Evolutionary conservation across 1,140 invertebrate genomes (phyloP), one percentile per base, ranked within the genome.

Genomic region (Andrena cerasifolii): DNA sequence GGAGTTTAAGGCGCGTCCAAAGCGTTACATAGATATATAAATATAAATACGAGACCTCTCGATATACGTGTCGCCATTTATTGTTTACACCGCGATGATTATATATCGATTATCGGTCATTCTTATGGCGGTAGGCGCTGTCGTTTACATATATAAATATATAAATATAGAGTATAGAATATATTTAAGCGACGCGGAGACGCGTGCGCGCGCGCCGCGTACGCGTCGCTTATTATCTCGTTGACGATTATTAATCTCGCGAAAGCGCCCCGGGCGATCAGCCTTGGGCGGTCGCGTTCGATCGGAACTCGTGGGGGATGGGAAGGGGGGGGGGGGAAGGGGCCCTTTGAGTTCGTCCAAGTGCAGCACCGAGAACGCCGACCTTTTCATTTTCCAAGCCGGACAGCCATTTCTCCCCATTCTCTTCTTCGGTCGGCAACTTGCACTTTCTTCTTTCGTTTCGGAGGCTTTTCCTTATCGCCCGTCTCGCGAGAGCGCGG

Each of bases 21-120:
- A 77, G 82, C 82, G 82, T 70, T 74, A 83, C 78, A 79, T 83
- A 83, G 80, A 83, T 83, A 82, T 82, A 70, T 80, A 82, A 61
- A 8, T 53, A 56, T 3, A 45, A n/a, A 51, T 51, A 81, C 75
- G 71, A 77, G 54, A 83, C 61, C 54, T 74, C 68, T 82, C 65
- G 53, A 83, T 78, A 83, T 83, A 83, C 82, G 75, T 79, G 80
- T 83, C 82, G 80, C 80, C 80, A 83, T 79, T 83, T 82, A 83
- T 83, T 79, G 80, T 83, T 83, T 83, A 82, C 67, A 82, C 68
- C 74, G 82, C 82, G 82, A 75, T 75, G 26, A 83, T 82, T 83
- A 68, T 83, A 78, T 83, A 67, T 82, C 67, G 68, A 74, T 83
- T 72, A 78, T 81, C 74, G 65, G 70, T 83, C 80, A 58, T 79